Evolutionary conservation across 2,888 invertebrate genomes (phyloP), one percentile per base, ranked within the genome.

Genomic region (Operophtera brumata): DNA sequence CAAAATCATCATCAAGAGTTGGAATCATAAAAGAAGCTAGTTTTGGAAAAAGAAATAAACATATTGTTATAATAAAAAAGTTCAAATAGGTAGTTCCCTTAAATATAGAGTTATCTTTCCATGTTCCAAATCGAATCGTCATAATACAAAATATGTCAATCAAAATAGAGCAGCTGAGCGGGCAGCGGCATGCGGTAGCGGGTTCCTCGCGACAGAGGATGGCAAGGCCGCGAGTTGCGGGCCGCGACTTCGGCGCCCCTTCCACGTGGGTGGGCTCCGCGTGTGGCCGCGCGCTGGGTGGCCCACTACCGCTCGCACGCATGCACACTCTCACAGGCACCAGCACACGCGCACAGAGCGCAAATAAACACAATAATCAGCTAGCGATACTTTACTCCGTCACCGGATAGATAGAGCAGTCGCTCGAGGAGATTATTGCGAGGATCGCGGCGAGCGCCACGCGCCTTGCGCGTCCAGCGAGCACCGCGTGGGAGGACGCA

Each of bases 241-340:
- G 80, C 85, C 82, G 80, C 78, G 80, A 70, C 66, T 75, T 75
- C 71, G 78, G 78, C 80, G 79, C 80, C 81, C 79, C 84, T 78
- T 83, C 89, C 76, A 82, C 87, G 88, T 89, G 89, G 90, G 89
- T 90, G 89, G 90, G 76, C 89, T 77, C 77, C 77, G 82, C 82
- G 90, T 86, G 89, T 89, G 90, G 90, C 82, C 90, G 80, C 89
- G 84, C 86, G 79, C 84, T 88, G 89, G 89, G 88, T 89, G 89
- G 87, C 67, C 86, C 81, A 77, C 84, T 79, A 74, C 79, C 75
- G 80, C 81, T 72, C 81, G 77, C 82, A 77, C 77, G 78, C 82
- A 77, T 75, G 71, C 84, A 78, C 86, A 82, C 82, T 78, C 75
- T 73, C 75, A 63, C 75, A 75, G 77, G 68, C 83, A 81, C 82